Conservation (phyloP, 2,113 vertebrate genomes). For the Oenanthe melanoleuca region DNA sequence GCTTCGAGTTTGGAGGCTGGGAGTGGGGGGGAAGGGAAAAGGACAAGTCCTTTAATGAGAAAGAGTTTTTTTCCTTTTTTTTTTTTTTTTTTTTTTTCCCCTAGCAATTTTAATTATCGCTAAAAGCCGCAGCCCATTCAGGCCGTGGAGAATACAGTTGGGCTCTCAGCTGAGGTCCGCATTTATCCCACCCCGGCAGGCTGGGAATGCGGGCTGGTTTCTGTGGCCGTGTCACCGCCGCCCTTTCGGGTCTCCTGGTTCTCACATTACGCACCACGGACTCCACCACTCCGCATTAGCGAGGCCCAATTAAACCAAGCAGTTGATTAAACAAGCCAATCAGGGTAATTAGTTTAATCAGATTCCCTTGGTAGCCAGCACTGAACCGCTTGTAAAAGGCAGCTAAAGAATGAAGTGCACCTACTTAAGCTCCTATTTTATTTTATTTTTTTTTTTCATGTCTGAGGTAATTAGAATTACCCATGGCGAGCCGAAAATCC, state of each 20-base stretch:
- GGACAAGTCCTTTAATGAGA: conserved; percentile 60
- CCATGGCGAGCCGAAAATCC: conserved; percentile 78
- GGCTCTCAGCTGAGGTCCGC: conserved; percentile 65
- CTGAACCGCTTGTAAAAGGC: conserved; percentile 79
- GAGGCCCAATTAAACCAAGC: conserved; percentile 75
- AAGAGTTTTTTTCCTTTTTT: neutral
- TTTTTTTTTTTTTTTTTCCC: accelerated
- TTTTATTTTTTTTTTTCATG: conserved; percentile 59
- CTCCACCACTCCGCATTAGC: conserved; percentile 69
- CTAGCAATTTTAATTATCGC: conserved; percentile 82
- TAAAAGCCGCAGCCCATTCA: conserved; percentile 59
- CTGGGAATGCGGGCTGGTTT: conserved; percentile 76
- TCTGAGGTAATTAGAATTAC: conserved; percentile 87
- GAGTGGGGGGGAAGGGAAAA: conserved; percentile 18
- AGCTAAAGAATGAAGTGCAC: conserved; percentile 85
- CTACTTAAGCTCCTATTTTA: conserved; percentile 77
- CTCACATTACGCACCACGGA: conserved; percentile 83
- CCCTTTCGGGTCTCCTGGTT: conserved; percentile 83
- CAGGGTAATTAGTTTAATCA: conserved; percentile 88
- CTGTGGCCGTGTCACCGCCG: conserved; percentile 81
- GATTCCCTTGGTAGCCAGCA: conserved; percentile 79
- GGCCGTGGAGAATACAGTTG: conserved; percentile 70
- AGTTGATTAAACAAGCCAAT: conserved; percentile 82
- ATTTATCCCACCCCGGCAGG: conserved; percentile 69
- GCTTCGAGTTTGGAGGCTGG: neutral